Conservation (phyloP, 1,140 invertebrate genomes). For the Dreissena polymorpha region DNA sequence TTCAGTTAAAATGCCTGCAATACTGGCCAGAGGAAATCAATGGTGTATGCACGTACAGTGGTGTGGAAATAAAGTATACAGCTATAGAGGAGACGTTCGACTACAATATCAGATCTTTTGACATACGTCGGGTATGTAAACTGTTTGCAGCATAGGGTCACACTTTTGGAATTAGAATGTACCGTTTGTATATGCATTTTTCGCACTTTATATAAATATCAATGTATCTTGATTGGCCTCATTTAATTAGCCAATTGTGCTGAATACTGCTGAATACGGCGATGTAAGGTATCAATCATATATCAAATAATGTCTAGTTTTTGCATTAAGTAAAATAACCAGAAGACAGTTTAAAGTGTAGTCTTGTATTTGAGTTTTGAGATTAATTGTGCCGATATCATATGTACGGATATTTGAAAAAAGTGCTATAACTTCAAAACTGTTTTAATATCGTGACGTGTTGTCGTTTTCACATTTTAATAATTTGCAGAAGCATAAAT, state of each 20-base stretch:
- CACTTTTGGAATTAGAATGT: no score
- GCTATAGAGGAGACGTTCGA: background rate
- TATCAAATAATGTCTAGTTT: background rate
- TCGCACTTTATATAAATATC: background rate
- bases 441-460: background rate
- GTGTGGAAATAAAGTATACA: slow-evolving; percentile 30
- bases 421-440: background rate
- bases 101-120: slow-evolving; percentile 33
- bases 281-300: background rate
- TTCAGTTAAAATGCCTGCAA: slow-evolving; percentile 95
- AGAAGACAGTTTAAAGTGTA: no score
- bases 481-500: background rate
- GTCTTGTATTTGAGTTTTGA: no score
- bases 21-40: slow-evolving; percentile 52
- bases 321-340: no score
- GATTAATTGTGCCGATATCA: background rate
- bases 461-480: background rate
- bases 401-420: slow-evolving; percentile 18
- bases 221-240: background rate
- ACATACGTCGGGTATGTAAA: background rate
- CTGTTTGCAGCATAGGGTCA: background rate
- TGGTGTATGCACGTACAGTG: slow-evolving; percentile 10
- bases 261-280: no score
- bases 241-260: background rate
- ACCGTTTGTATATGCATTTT: background rate